Percentiles rank a stretch among this genome's conserved stretches.
Evolutionary conservation across 2,797 vertebrate genomes (phyloP).

Genomic region (Sebastes matsubarae): DNA sequence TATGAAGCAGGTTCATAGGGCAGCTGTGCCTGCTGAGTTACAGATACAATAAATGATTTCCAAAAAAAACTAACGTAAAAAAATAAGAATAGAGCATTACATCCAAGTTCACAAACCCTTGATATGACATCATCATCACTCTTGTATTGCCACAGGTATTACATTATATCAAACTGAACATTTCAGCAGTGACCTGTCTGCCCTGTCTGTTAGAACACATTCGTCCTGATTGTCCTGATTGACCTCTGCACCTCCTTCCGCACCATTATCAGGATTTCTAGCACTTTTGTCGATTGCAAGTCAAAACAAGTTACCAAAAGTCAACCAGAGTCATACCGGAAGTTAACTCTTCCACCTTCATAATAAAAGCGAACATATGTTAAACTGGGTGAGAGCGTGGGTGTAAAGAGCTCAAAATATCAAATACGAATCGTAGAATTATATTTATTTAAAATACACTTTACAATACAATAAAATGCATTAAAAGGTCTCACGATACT

Average conservation of each 20-base stretch:
- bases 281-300: conserved; percentile 17
- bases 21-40: too few relatives aligned
- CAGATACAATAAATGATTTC: too few relatives aligned
- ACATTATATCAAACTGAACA: not conserved
- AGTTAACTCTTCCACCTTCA: not conserved
- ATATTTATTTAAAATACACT: not conserved
- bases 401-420: not conserved
- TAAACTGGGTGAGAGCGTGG: accelerated
- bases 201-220: not conserved
- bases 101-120: too few relatives aligned
- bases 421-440: accelerated
- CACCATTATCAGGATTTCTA: conserved; percentile 43
- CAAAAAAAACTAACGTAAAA: too few relatives aligned
- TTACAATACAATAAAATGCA: accelerated
- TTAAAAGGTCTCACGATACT: accelerated
- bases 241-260: conserved; percentile 5
- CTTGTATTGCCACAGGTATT: too few relatives aligned
- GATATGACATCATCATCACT: too few relatives aligned
- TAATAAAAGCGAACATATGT: not conserved
- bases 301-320: not conserved
- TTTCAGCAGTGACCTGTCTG: not conserved
- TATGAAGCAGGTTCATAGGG: too few relatives aligned
- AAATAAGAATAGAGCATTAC: too few relatives aligned
- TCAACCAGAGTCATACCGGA: not conserved
- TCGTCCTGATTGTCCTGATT: conserved; percentile 74